Conservation (phyloP, 2,113 vertebrate genomes). For the Piliocolobus tephrosceles region DNA sequence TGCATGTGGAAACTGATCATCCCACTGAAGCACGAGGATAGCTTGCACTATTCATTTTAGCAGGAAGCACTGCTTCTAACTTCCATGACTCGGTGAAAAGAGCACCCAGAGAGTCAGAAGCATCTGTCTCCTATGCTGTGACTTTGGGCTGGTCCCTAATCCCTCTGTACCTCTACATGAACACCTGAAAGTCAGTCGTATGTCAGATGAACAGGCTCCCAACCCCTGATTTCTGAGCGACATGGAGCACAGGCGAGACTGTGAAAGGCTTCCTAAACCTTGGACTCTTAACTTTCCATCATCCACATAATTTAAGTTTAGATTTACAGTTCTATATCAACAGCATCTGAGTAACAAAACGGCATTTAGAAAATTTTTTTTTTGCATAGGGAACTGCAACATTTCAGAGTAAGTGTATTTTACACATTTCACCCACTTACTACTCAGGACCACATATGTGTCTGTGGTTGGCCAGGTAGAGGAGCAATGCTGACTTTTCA, state of each 20-base stretch:
- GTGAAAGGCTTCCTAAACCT: background rate
- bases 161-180: background rate
- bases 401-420: background rate
- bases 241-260: background rate
- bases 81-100: background rate
- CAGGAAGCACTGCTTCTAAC: background rate
- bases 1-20: accelerated
- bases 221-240: background rate
- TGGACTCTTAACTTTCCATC: background rate
- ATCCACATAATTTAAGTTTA: background rate
- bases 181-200: background rate
- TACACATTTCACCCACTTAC: background rate
- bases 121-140: background rate
- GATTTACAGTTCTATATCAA: background rate
- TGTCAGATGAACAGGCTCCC: background rate
- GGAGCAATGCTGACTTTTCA: accelerated
- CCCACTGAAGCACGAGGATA: accelerated
- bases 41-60: background rate
- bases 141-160: background rate
- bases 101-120: background rate
- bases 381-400: background rate
- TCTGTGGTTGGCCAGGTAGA: accelerated
- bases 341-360: background rate
- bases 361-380: background rate
- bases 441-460: accelerated